Evolutionary conservation across 2,797 vertebrate genomes (phyloP).

Genomic region (Austrolebias charrua): DNA sequence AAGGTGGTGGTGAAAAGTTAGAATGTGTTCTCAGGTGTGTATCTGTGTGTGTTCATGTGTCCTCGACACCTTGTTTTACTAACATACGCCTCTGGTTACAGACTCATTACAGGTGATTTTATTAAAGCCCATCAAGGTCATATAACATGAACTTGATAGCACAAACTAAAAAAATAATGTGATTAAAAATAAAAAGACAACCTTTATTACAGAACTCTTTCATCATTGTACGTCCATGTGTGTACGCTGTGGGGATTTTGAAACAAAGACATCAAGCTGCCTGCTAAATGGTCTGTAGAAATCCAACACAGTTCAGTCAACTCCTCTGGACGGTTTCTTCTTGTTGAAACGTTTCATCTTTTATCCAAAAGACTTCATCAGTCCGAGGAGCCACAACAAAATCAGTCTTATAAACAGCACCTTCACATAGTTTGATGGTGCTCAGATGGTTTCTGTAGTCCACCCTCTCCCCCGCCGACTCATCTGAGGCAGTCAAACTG

Average conservation of each 20-base stretch:
- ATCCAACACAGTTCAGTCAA: too few species aligned
- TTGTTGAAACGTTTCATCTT: too few species aligned
- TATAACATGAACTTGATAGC: slow-evolving; percentile 1
- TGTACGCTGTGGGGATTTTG: slow-evolving; percentile 14
- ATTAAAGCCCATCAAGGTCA: neutral
- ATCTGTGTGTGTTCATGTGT: too few species aligned
- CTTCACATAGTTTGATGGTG: too few species aligned
- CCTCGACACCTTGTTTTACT: neutral
- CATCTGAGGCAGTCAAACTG: too few species aligned
- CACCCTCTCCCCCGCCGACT: too few species aligned
- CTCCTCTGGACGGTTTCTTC: too few species aligned
- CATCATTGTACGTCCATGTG: slow-evolving; percentile 43
- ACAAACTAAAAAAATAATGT: neutral
- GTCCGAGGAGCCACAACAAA: too few species aligned
- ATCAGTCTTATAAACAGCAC: too few species aligned
- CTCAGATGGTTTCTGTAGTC: too few species aligned
- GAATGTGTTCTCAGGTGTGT: neutral
- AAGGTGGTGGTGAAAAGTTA: slow-evolving; percentile 18
- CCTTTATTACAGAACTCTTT: slow-evolving; percentile 32
- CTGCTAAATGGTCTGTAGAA: slow-evolving; percentile 8
- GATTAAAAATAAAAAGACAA: slow-evolving; percentile 1
- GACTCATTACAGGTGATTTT: neutral
- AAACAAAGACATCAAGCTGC: slow-evolving; percentile 32
- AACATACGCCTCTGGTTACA: slow-evolving; percentile 7
- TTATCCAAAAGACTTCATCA: too few species aligned